These are phyloP conservation scores for Sanderia malayensis DNA, from an alignment of 30 jellyfish, hydroid and myxozoan genomes.

Conservation along the genomic window DNA sequence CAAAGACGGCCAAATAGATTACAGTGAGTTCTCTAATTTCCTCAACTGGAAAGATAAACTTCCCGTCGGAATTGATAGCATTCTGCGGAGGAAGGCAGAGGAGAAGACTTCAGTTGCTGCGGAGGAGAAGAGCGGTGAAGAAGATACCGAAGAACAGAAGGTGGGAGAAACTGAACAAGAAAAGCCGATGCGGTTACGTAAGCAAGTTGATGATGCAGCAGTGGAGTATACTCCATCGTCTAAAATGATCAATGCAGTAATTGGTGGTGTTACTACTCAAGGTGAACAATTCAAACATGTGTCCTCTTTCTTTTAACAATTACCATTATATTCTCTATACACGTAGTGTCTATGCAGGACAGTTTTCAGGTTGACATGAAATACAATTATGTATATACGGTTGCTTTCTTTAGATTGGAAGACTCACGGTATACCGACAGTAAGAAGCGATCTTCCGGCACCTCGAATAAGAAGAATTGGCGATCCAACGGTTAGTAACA, in stretches of 20 bases:
- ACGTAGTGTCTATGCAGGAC: neutral
- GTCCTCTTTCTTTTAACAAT: neutral
- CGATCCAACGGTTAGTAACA: slow-evolving; percentile 85
- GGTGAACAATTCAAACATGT: slow-evolving; percentile 8
- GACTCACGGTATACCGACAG: slow-evolving; percentile 84
- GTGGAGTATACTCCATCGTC: slow-evolving; percentile 68
- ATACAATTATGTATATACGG: too few species aligned
- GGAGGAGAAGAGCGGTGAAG: too few species aligned
- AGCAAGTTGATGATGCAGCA: slow-evolving; percentile 64
- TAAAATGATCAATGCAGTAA: slow-evolving; percentile 38
- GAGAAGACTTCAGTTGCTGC: too few species aligned
- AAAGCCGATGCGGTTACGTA: slow-evolving; percentile 27
- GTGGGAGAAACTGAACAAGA: neutral
- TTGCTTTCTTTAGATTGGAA: slow-evolving; percentile 51
- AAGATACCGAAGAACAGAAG: neutral
- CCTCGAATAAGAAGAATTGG: slow-evolving; percentile 91
- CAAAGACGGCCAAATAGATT: slow-evolving; percentile 71
- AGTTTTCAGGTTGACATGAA: too few species aligned
- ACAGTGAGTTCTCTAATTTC: slow-evolving; percentile 71
- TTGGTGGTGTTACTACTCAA: slow-evolving; percentile 54
- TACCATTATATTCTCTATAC: neutral
- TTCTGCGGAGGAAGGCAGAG: neutral
- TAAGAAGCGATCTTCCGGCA: slow-evolving; percentile 96
- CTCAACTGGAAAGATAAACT: slow-evolving; percentile 86
- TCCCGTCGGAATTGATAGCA: slow-evolving; percentile 24